phyloP scores from a whole-genome alignment of 92 coral and sea anemone genomes.

The Diadumene lineata region DNA sequence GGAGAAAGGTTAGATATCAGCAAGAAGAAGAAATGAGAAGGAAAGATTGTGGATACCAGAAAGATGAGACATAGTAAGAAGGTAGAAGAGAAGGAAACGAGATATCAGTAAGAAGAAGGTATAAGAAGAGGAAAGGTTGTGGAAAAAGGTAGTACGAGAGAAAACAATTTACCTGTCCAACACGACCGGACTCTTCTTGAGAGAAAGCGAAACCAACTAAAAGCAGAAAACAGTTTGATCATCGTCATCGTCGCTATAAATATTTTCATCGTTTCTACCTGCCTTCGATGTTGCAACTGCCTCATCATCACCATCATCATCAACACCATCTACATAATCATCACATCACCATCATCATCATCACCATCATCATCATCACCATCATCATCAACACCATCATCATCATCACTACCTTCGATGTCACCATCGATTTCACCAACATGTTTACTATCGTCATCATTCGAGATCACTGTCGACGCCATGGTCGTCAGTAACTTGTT shows the following conservation, averaged over 20 bases:
- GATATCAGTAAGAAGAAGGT: too few species aligned
- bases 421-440: not conserved
- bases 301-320: not conserved
- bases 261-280: not conserved
- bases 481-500: not conserved
- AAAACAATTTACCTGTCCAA: conserved; percentile 80
- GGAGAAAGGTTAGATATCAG: too few species aligned
- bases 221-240: conserved; percentile 1
- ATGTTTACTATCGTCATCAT: not conserved
- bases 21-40: too few species aligned
- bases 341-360: not conserved
- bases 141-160: too few species aligned
- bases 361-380: not conserved
- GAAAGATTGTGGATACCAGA: too few species aligned
- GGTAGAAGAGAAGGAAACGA: too few species aligned
- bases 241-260: not conserved
- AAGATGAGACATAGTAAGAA: too few species aligned
- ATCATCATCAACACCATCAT: not conserved
- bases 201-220: conserved; percentile 98
- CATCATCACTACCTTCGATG: too few species aligned
- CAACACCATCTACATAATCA: not conserved
- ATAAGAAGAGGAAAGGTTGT: too few species aligned
- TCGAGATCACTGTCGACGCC: not conserved
- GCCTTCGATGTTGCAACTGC: too few species aligned
- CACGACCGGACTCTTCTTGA: conserved; percentile 94